Percentiles rank a stretch among this genome's conserved stretches.
These are phyloP conservation scores for Argya squamiceps DNA, from an alignment of 2,797 vertebrate species.

Conservation along the genomic window DNA sequence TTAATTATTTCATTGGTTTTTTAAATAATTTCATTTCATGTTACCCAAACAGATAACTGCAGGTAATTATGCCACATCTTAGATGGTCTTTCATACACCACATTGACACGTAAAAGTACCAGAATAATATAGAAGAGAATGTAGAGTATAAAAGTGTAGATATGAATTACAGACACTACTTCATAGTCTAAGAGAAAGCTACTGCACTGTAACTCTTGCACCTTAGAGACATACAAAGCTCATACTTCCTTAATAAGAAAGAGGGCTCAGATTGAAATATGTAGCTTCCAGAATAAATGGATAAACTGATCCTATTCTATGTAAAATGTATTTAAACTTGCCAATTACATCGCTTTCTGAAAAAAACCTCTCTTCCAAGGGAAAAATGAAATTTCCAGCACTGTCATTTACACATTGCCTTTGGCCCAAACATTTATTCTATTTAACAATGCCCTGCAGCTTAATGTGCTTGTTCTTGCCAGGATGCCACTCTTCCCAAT, in stretches of 20 bases:
- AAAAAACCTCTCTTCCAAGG: not conserved
- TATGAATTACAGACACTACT: not conserved
- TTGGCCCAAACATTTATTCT: slow-evolving; percentile 1
- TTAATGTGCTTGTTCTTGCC: slow-evolving; percentile 52
- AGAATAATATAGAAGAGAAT: not conserved
- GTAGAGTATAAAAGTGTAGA: not conserved
- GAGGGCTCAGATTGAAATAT: not conserved
- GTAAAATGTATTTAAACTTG: slow-evolving; percentile 2
- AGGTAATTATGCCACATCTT: not conserved
- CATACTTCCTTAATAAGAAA: not conserved
- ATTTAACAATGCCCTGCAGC: slow-evolving; percentile 20
- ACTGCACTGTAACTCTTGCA: not conserved
- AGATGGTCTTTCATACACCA: not conserved
- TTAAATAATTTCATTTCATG: not conserved
- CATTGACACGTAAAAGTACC: not conserved
- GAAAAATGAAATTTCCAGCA: not conserved
- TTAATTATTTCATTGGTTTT: not conserved
- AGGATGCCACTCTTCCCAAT: slow-evolving; percentile 27
- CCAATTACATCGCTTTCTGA: not conserved
- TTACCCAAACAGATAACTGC: not conserved
- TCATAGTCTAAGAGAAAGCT: not conserved
- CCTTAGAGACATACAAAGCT: not conserved
- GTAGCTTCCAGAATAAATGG: not conserved
- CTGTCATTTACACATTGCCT: slow-evolving; percentile 2
- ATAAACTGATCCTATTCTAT: not conserved